These are phyloP conservation scores for Halcyon senegalensis DNA, from an alignment of 2,113 vertebrate genomes.

Conservation along the genomic window DNA sequence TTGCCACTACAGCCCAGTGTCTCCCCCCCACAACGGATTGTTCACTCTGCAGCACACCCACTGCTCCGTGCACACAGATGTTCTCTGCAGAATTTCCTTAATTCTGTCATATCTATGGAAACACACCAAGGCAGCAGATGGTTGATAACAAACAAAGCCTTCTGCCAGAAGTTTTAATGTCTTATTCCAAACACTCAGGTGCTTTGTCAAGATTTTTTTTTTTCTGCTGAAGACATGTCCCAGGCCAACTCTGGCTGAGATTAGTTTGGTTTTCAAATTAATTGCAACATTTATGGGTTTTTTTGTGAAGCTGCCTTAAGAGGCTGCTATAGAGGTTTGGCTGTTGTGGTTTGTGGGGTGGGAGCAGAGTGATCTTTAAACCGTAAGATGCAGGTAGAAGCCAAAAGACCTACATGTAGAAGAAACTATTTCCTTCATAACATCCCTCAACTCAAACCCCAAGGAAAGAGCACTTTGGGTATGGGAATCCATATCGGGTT, in stretches of 20 bases:
- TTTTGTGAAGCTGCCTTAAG: neutral
- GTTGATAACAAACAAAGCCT: neutral
- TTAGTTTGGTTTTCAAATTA: neutral
- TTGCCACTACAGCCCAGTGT: neutral
- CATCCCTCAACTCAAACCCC: neutral
- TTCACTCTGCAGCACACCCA: neutral
- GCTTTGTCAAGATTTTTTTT: neutral
- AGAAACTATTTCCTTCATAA: neutral
- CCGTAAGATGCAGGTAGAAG: neutral
- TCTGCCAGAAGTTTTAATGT: neutral
- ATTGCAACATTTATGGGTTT: neutral
- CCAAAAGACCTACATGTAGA: neutral
- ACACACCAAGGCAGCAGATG: constrained; percentile 40
- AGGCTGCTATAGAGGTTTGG: neutral
- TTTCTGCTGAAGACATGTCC: neutral
- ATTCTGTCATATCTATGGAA: constrained; percentile 8
- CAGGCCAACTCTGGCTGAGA: neutral
- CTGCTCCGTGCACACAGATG: neutral
- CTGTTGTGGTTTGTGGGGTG: neutral
- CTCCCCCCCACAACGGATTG: neutral
- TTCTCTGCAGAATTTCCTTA: neutral
- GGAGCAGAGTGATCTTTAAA: neutral
- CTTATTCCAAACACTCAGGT: neutral
- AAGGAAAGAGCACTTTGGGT: neutral
- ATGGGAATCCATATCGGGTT: neutral